Evolutionary conservation across 2,113 vertebrate species (phyloP).

Genomic region (Phycodurus eques): DNA sequence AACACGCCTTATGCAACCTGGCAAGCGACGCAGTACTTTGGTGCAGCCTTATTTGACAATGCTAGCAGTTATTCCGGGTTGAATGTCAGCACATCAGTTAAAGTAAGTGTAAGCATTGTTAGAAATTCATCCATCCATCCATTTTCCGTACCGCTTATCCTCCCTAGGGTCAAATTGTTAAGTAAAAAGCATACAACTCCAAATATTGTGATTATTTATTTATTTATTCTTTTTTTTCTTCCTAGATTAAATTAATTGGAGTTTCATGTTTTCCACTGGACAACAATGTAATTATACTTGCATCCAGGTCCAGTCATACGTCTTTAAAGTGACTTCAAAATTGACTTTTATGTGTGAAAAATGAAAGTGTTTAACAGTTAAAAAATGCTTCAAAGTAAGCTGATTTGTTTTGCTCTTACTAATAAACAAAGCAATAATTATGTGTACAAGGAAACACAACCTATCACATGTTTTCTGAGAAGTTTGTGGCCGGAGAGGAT

Average conservation of each 20-base stretch:
- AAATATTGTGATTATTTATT: too few relatives aligned
- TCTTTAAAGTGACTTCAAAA: not conserved
- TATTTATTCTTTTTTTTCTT: too few relatives aligned
- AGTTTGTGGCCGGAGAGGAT: not conserved
- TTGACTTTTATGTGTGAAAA: not conserved
- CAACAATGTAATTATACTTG: too few relatives aligned
- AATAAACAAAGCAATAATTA: conserved; percentile 10
- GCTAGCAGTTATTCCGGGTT: not conserved
- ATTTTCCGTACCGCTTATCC: too few relatives aligned
- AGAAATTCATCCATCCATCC: too few relatives aligned
- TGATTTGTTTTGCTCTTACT: conserved; percentile 16
- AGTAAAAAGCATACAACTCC: too few relatives aligned
- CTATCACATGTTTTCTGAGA: conserved; percentile 39
- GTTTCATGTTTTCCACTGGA: too few relatives aligned
- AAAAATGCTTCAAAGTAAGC: not conserved
- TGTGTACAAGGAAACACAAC: conserved; percentile 6
- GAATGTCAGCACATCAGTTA: not conserved
- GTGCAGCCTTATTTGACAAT: not conserved
- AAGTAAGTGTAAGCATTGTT: too few relatives aligned
- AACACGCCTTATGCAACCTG: not conserved
- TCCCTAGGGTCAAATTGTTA: too few relatives aligned
- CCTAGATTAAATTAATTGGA: too few relatives aligned
- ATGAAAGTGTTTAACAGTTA: not conserved
- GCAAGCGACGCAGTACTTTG: not conserved
- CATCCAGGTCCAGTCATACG: too few relatives aligned